Evolutionary conservation across 2,113 vertebrate genomes (phyloP).

Genomic region (Lampris incognitus): DNA sequence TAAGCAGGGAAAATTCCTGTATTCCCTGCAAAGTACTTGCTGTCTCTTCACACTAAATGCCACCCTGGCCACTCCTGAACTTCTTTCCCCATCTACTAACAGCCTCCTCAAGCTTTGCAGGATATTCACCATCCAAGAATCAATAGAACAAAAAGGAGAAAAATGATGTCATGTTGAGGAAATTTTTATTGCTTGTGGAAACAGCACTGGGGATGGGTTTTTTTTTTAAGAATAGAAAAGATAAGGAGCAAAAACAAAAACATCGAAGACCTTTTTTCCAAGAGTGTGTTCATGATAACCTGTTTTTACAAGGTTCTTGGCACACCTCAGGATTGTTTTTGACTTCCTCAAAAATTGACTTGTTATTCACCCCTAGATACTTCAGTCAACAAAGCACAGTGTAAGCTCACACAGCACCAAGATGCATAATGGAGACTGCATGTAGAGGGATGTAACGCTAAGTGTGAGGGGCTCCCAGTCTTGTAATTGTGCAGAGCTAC

Average conservation of each 20-base stretch:
- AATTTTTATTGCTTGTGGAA: slow-evolving; percentile 25
- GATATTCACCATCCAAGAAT: slow-evolving; percentile 26
- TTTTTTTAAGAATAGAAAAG: slow-evolving; percentile 41
- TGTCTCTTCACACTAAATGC: slow-evolving; percentile 16
- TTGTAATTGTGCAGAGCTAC: not conserved
- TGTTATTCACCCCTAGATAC: not conserved
- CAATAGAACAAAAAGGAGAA: slow-evolving; percentile 34
- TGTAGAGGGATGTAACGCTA: no score
- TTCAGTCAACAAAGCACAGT: no score
- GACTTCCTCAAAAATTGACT: not conserved
- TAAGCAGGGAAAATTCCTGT: not conserved
- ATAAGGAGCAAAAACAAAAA: slow-evolving; percentile 26
- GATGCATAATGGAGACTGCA: not conserved
- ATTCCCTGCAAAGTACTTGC: not conserved
- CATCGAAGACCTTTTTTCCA: slow-evolving; percentile 5
- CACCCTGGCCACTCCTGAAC: not conserved
- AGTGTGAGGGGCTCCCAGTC: not conserved
- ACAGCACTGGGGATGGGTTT: slow-evolving; percentile 3
- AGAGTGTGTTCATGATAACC: slow-evolving; percentile 25
- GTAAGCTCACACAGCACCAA: not conserved
- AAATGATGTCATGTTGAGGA: slow-evolving; percentile 37
- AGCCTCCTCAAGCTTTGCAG: slow-evolving; percentile 24
- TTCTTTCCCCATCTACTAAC: not conserved
- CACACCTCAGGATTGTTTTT: not conserved
- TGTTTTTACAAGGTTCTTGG: not conserved